Percentiles rank a stretch among this genome's conserved stretches.
Evolutionary conservation across 2,113 vertebrate genomes (phyloP).

Genomic region (Otocyon megalotis): DNA sequence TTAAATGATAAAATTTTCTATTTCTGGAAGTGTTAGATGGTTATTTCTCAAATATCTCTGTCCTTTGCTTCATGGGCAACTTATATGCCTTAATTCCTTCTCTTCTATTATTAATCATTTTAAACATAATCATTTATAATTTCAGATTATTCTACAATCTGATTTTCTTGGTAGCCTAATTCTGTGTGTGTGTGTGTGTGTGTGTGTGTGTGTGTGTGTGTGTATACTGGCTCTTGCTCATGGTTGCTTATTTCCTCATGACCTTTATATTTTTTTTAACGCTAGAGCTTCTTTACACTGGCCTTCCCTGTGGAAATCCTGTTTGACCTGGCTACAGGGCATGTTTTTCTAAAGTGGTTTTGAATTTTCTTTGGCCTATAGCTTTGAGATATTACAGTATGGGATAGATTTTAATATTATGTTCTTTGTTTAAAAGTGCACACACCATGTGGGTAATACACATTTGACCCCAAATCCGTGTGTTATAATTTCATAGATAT

Average conservation of each 20-base stretch:
- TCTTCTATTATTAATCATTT: not conserved
- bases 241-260: not conserved
- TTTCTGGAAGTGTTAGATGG: not conserved
- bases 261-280: not conserved
- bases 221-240: not conserved
- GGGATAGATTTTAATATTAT: not conserved
- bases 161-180: not conserved
- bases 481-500: not conserved
- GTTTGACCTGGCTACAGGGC: not conserved
- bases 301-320: constrained; percentile 2
- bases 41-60: not conserved
- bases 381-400: not conserved
- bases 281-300: not conserved
- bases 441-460: not conserved
- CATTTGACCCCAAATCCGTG: not conserved
- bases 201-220: rapidly evolving
- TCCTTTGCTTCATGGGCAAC: not conserved
- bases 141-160: not conserved
- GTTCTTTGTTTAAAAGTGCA: not conserved
- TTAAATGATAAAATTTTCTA: not conserved
- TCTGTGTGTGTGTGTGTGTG: not conserved
- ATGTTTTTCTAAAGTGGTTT: not conserved
- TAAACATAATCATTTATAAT: not conserved
- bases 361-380: not conserved
- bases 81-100: not conserved